These are phyloP conservation scores for Pangasianodon hypophthalmus DNA, from an alignment of 2,113 vertebrate genomes.

Conservation along the genomic window DNA sequence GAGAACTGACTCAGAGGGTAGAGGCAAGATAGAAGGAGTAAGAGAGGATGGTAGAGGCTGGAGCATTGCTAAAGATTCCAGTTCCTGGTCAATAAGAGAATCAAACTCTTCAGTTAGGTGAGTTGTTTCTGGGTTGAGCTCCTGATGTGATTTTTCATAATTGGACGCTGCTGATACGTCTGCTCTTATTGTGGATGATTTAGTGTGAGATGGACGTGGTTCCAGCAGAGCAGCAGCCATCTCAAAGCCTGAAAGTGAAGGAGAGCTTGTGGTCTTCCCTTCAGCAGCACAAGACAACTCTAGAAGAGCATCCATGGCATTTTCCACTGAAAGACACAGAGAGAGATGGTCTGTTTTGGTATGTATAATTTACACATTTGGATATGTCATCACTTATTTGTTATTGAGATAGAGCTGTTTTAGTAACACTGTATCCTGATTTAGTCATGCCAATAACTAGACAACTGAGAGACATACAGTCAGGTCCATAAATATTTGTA, in stretches of 20 bases:
- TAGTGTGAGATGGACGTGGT: constrained; percentile 46
- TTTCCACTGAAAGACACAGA: constrained; percentile 80
- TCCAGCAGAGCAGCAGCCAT: constrained; percentile 71
- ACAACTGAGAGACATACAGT: not conserved
- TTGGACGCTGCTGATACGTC: not conserved
- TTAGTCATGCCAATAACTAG: not conserved
- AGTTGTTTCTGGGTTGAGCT: constrained; percentile 18
- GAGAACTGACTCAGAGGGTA: constrained; percentile 7
- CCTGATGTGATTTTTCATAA: not conserved
- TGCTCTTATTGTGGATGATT: not conserved
- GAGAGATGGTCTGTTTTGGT: not conserved
- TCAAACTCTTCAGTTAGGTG: constrained; percentile 79
- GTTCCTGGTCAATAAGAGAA: constrained; percentile 78
- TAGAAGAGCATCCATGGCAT: constrained; percentile 91
- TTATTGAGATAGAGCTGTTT: not conserved
- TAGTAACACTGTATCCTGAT: not conserved
- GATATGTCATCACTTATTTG: not conserved
- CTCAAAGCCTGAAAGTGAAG: constrained; percentile 73
- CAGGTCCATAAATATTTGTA: not conserved
- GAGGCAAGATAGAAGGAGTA: constrained; percentile 12
- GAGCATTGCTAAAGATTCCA: constrained; percentile 62
- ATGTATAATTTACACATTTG: not conserved
- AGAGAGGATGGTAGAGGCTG: constrained; percentile 2
- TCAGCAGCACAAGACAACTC: constrained; percentile 86
- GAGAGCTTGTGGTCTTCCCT: constrained; percentile 59